Evolutionary conservation across 2,113 vertebrate species (phyloP).

Genomic region (Fulmarus glacialis): DNA sequence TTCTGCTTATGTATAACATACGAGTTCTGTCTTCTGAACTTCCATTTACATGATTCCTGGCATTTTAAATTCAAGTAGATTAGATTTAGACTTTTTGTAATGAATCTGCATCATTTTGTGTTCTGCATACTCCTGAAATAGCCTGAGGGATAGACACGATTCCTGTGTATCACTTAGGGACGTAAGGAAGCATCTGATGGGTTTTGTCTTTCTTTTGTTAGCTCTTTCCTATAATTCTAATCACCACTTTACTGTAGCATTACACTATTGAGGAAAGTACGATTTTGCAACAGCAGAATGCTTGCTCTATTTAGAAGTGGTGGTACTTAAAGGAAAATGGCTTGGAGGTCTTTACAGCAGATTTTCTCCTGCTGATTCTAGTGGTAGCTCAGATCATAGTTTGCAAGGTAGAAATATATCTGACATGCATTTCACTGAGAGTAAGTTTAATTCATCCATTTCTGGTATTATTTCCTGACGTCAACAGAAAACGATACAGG

Average conservation of each 20-base stretch:
- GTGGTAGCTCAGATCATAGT: background rate
- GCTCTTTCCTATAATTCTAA: conserved; percentile 33
- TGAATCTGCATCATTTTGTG: conserved; percentile 35
- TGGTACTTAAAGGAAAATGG: background rate
- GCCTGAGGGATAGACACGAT: background rate
- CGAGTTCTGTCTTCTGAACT: background rate
- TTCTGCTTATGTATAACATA: background rate
- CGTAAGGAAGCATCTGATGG: conserved; percentile 17
- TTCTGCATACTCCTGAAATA: conserved; percentile 7
- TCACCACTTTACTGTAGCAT: background rate
- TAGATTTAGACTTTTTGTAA: conserved; percentile 43
- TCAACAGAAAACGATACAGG: background rate
- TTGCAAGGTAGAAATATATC: background rate
- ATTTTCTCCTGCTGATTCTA: background rate
- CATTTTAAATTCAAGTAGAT: conserved; percentile 45
- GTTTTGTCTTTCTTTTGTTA: background rate
- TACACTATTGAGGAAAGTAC: background rate
- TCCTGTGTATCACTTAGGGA: conserved; percentile 23
- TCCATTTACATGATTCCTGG: background rate
- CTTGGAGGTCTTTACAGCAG: background rate
- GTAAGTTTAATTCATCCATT: background rate
- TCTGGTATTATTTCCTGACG: background rate
- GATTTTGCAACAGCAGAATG: background rate
- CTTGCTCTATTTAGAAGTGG: background rate
- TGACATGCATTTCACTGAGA: background rate